Conservation (phyloP, 2,113 vertebrate genomes). For the Nycticryphes semicollaris region DNA sequence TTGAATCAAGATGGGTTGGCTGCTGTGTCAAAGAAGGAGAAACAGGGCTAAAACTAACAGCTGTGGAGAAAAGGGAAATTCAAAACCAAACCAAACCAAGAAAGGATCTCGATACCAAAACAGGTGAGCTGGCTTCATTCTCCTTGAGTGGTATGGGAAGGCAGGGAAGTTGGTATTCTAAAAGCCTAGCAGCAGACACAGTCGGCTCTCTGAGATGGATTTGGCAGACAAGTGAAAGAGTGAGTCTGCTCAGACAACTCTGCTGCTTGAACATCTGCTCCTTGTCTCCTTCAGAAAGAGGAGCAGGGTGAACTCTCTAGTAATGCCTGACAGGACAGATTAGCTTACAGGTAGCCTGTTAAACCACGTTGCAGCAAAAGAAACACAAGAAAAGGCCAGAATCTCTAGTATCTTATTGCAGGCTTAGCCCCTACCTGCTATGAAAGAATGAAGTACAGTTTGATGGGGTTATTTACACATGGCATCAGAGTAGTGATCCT, state of each 20-base stretch:
- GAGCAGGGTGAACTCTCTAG: neutral
- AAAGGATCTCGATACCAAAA: neutral
- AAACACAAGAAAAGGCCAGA: neutral
- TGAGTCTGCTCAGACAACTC: neutral
- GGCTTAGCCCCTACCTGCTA: neutral
- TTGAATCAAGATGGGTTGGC: neutral
- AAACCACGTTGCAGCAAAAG: neutral
- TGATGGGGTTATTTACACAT: neutral
- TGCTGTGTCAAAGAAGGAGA: neutral
- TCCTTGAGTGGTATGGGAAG: neutral
- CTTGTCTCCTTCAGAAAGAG: neutral
- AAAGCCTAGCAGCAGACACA: neutral
- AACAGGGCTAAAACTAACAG: neutral
- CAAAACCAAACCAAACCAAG: too few species aligned
- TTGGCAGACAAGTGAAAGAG: neutral
- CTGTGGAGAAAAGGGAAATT: neutral
- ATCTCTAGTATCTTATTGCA: neutral
- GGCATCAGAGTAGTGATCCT: neutral
- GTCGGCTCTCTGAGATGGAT: neutral
- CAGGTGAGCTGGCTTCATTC: neutral
- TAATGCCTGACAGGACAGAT: neutral
- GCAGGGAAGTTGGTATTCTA: neutral
- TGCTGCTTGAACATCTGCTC: slow-evolving; percentile 14
- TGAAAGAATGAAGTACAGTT: neutral
- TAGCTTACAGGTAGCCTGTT: neutral